Evolutionary conservation across 2,797 vertebrate species (phyloP).

Genomic region (Sebastes trivittatus): DNA sequence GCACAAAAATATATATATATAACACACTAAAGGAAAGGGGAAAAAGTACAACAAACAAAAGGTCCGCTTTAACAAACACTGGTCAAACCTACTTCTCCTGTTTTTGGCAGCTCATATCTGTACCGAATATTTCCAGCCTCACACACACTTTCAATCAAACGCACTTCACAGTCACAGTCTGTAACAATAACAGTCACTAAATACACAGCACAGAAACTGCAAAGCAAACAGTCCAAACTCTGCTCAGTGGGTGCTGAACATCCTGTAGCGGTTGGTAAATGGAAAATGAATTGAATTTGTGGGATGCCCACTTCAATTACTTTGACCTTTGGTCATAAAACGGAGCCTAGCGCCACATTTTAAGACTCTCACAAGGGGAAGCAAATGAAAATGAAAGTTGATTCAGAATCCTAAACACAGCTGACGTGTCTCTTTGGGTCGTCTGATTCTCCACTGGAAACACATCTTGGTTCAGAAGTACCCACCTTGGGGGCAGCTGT

Average conservation of each 20-base stretch:
- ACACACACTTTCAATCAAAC: neutral
- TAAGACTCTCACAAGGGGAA: neutral
- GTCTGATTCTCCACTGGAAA: neutral
- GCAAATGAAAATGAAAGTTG: neutral
- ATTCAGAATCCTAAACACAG: neutral
- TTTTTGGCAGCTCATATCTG: neutral
- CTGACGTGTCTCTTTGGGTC: neutral
- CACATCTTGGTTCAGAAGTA: neutral
- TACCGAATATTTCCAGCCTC: neutral
- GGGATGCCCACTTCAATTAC: neutral
- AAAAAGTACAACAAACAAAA: neutral
- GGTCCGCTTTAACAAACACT: neutral
- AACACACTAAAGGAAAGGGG: too few species aligned
- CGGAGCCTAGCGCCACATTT: neutral
- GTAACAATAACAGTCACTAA: neutral
- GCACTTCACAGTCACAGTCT: neutral
- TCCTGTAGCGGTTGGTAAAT: neutral
- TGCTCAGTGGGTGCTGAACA: neutral
- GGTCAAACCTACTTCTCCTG: neutral
- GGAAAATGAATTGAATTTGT: neutral
- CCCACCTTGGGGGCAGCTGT: neutral
- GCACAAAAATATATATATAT: too few species aligned
- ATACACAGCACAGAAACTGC: constrained; percentile 15
- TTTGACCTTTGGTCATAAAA: neutral
- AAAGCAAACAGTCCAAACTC: constrained; percentile 13